Percentiles rank a stretch among this genome's conserved stretches.
Evolutionary conservation across 2,888 invertebrate genomes (phyloP).

Genomic region (Lumbricus terrestris): DNA sequence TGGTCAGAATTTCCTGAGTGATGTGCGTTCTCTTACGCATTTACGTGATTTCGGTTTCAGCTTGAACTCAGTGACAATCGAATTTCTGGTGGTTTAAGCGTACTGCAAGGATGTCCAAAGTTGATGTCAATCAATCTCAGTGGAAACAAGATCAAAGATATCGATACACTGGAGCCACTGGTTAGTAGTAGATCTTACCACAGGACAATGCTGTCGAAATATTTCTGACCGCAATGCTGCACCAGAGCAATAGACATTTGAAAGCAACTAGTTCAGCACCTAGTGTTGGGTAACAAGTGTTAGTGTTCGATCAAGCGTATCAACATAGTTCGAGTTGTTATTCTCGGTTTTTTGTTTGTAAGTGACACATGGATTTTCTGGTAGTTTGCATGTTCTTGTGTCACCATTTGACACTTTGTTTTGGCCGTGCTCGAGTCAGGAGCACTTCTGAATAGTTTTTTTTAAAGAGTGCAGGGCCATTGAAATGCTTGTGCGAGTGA

Average conservation of each 20-base stretch:
- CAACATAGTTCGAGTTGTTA: too few species aligned
- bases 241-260: neutral
- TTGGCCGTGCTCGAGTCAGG: too few species aligned
- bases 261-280: neutral
- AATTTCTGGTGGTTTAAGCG: slow-evolving; percentile 85
- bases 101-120: slow-evolving; percentile 82
- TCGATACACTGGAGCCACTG: slow-evolving; percentile 82
- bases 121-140: slow-evolving; percentile 88
- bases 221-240: neutral
- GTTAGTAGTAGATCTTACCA: too few species aligned
- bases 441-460: too few species aligned
- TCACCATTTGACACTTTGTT: too few species aligned
- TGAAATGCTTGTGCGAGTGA: too few species aligned
- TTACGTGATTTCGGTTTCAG: slow-evolving; percentile 55
- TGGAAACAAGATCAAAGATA: slow-evolving; percentile 93
- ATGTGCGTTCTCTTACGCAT: too few species aligned
- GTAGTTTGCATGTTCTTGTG: too few species aligned
- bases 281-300: neutral
- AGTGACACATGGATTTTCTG: too few species aligned
- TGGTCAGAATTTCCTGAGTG: too few species aligned
- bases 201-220: neutral
- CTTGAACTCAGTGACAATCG: slow-evolving; percentile 87
- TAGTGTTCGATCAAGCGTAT: neutral
- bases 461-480: too few species aligned
- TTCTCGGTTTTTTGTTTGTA: too few species aligned